Conservation (phyloP, 2,113 vertebrate genomes). For the Illadopsis cleaveri region DNA sequence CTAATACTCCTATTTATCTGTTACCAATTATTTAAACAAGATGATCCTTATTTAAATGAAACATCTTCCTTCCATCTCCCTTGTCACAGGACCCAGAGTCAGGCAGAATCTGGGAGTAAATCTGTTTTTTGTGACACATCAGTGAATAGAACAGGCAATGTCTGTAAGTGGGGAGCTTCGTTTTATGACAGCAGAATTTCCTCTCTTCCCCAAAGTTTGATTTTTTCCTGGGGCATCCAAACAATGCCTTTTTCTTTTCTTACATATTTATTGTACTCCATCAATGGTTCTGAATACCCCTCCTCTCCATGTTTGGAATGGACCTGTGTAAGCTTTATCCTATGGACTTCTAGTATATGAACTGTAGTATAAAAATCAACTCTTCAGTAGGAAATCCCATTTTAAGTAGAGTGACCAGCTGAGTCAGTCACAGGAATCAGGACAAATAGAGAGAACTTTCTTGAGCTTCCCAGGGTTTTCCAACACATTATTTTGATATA, state of each 20-base stretch:
- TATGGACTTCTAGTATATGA: not conserved
- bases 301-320: not conserved
- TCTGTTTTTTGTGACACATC: not conserved
- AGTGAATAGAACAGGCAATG: not conserved
- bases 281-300: accelerated
- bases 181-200: not conserved
- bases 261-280: not conserved
- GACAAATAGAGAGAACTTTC: not conserved
- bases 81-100: not conserved
- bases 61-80: not conserved
- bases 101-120: not conserved
- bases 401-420: not conserved
- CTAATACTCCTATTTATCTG: not conserved
- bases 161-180: not conserved
- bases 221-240: not conserved
- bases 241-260: not conserved
- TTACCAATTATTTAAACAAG: not conserved
- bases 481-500: not conserved
- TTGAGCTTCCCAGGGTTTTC: not conserved
- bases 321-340: not conserved
- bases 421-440: not conserved
- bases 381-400: not conserved
- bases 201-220: not conserved
- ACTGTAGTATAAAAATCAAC: not conserved
- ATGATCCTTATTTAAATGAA: not conserved